Evolutionary conservation across 2,113 vertebrate genomes (phyloP).

Genomic region (Solenodon paradoxus): DNA sequence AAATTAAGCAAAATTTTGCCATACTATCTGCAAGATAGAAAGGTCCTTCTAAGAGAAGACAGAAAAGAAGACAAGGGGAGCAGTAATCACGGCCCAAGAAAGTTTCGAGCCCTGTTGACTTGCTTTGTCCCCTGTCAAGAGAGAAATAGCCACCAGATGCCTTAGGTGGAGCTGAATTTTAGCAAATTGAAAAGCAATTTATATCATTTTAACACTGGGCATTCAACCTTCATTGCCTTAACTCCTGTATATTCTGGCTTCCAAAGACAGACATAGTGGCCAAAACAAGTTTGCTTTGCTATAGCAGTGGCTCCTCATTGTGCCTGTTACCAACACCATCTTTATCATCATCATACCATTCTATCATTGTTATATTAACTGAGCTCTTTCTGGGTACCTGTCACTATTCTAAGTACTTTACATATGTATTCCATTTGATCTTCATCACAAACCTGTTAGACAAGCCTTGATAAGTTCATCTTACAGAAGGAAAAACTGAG

Average conservation of each 20-base stretch:
- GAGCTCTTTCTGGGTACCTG: background rate
- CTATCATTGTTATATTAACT: background rate
- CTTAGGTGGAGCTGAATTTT: background rate
- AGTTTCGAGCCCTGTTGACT: background rate
- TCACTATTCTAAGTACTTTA: background rate
- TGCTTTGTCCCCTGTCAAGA: background rate
- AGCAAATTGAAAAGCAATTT: background rate
- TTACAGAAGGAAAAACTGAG: background rate
- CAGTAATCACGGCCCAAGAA: background rate
- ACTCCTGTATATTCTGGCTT: background rate
- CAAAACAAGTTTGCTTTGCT: background rate
- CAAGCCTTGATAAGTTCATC: background rate
- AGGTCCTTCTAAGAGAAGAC: background rate
- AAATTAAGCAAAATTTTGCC: background rate
- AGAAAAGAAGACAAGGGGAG: background rate
- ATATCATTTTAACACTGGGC: background rate
- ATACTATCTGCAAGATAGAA: background rate
- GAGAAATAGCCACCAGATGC: background rate
- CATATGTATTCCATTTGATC: background rate
- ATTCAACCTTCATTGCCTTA: background rate
- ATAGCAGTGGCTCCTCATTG: background rate
- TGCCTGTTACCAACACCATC: background rate
- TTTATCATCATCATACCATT: background rate
- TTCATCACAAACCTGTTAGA: background rate
- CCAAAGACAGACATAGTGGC: background rate